Evolutionary conservation across 2,113 vertebrate species (phyloP), one percentile per base, ranked within the genome.

Genomic region (Fulmarus glacialis): DNA sequence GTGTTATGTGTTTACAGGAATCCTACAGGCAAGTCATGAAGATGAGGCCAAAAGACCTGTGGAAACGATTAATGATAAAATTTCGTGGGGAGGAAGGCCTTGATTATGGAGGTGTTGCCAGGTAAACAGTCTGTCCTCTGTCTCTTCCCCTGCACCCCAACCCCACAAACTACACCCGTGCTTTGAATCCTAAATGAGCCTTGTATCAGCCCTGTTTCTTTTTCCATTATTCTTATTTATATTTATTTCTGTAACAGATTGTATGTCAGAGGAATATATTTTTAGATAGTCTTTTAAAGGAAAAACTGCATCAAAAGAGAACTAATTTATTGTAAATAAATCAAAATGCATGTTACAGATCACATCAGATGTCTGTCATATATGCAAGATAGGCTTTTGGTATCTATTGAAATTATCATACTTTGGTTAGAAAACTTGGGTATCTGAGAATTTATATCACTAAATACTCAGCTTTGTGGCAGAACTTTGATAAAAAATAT

Each of bases 1-100:
- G 24, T 30, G 40, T 36, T 55, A 6, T 64, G 48, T 97, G 56
- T 90, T 98, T 82, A 29, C 95, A 99, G 99, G 99, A 99, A 92
- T 99, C 99, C 7, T 99, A 99, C 94, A 98, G 99, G 73, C 99
- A 99, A 96, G 99, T 99, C 97, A 99, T 99, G 99, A 99, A 99
- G 98, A 99, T 99, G 99, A 99, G 99, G 97, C 99, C 99, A 30
- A 99, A 99, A 97, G 99, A 99, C 97, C 96, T 99, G 66, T 99
- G 99, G 99, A 99, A 99, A 96, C 98, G 99, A 98, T 98, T 99
- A 74, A 99, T 99, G 99, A 99, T 99, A 97, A 99, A 99, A 97
- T 99, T 99, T 78, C 99, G 99, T 94, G 99, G 99, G 67, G 99
- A 99, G 97, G 99, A 99, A 97, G 99, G 99, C 34, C 99, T 99